Percentiles rank a stretch among this genome's conserved stretches.
These are phyloP conservation scores for Calameuta pallipes DNA, from an alignment of 2,888 invertebrate species.

Conservation along the genomic window DNA sequence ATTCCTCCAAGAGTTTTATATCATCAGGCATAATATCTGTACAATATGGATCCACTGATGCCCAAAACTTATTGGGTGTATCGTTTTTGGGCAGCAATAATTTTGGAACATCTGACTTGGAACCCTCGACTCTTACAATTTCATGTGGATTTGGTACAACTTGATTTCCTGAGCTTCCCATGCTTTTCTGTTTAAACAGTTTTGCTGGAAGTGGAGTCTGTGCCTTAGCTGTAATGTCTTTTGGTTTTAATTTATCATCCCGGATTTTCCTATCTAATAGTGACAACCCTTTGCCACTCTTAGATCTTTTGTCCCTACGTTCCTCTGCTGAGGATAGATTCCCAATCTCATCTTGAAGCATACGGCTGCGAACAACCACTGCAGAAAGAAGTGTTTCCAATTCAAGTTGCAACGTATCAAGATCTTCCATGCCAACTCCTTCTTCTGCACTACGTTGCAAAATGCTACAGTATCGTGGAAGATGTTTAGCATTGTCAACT, in stretches of 20 bases:
- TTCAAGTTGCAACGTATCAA: conserved; percentile 88
- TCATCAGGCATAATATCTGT: conserved; percentile 89
- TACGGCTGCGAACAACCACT: conserved; percentile 82
- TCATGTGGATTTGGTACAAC: conserved; percentile 59
- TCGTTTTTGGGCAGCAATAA: conserved; percentile 87
- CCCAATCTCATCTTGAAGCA: conserved; percentile 81
- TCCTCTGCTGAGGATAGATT: conserved; percentile 74
- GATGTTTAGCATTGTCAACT: conserved; percentile 74
- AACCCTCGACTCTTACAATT: conserved; percentile 66
- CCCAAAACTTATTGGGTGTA: conserved; percentile 95
- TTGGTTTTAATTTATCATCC: conserved; percentile 56
- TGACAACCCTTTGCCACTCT: conserved; percentile 59
- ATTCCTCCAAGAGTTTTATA: conserved; percentile 78
- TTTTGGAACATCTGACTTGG: conserved; percentile 76
- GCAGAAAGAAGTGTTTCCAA: conserved; percentile 87
- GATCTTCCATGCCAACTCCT: conserved; percentile 86
- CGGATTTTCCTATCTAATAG: conserved; percentile 55
- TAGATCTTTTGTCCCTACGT: conserved; percentile 69
- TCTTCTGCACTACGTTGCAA: conserved; percentile 78
- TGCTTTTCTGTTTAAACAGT: conserved; percentile 56
- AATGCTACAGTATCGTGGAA: conserved; percentile 73
- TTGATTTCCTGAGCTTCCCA: conserved; percentile 47
- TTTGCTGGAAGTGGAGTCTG: conserved; percentile 60
- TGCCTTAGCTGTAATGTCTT: conserved; percentile 54
- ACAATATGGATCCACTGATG: conserved; percentile 93